Conservation (phyloP, 2,797 vertebrate genomes). For the Nyctibius grandis region DNA sequence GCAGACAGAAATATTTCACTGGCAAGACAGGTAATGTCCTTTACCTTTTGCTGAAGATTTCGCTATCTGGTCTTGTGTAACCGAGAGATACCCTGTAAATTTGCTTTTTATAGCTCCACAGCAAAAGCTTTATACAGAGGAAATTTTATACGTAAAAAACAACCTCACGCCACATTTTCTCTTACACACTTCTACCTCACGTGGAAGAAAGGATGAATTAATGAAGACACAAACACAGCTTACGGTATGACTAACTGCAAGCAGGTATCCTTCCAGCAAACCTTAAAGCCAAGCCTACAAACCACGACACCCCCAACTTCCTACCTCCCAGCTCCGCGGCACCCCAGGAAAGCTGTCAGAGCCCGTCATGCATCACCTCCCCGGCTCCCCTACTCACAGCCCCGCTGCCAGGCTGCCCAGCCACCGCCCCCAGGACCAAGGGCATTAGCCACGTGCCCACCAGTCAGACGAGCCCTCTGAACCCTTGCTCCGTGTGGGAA, state of each 20-base stretch:
- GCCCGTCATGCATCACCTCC: fast-evolving
- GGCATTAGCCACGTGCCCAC: not conserved
- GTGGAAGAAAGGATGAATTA: not conserved
- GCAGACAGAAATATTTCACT: not conserved
- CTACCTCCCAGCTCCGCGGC: not conserved
- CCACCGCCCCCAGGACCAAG: fast-evolving
- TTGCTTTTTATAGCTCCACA: not conserved
- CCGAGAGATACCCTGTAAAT: not conserved
- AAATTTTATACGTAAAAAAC: not conserved
- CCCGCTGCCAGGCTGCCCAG: not conserved
- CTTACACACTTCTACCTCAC: not conserved
- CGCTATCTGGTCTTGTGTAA: fast-evolving
- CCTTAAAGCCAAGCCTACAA: not conserved
- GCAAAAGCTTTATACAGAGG: not conserved
- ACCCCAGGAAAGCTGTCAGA: not conserved
- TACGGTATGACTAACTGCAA: not conserved
- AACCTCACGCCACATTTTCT: not conserved
- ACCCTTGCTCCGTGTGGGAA: not conserved
- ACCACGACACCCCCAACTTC: not conserved
- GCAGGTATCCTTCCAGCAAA: not conserved
- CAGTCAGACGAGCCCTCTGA: not conserved
- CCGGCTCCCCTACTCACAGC: not conserved
- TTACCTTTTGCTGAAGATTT: not conserved
- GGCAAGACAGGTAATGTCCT: not conserved
- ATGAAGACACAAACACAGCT: not conserved